Conservation (phyloP, 2,113 vertebrate genomes). For the Odocoileus hemionus region DNA sequence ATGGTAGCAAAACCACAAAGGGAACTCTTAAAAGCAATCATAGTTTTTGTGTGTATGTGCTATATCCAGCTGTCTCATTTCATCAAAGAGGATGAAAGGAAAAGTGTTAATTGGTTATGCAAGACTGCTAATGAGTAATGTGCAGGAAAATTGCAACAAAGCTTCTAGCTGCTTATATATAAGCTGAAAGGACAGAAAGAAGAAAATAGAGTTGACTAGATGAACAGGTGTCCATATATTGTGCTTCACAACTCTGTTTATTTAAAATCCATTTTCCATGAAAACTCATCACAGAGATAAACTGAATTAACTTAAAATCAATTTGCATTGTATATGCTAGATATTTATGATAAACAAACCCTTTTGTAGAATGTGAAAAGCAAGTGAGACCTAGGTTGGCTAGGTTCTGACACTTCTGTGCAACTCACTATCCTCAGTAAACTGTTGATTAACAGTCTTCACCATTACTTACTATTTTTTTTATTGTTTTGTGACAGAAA, state of each 20-base stretch:
- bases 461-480: not conserved
- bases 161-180: not conserved
- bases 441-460: not conserved
- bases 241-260: not conserved
- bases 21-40: not conserved
- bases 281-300: not conserved
- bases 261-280: not conserved
- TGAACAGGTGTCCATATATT: not conserved
- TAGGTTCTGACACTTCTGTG: not conserved
- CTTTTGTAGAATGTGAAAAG: not conserved
- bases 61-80: not conserved
- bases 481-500: not conserved
- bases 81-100: not conserved
- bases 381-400: not conserved
- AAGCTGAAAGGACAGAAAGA: not conserved
- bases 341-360: not conserved
- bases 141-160: not conserved
- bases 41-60: not conserved
- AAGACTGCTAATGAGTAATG: slow-evolving; percentile 31
- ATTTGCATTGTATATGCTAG: not conserved
- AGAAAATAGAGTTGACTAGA: not conserved
- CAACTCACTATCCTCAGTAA: not conserved
- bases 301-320: not conserved
- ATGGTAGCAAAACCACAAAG: not conserved
- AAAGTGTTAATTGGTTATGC: slow-evolving; percentile 51